Conservation (phyloP, 2,113 vertebrate genomes). For the Pteropus alecto region DNA sequence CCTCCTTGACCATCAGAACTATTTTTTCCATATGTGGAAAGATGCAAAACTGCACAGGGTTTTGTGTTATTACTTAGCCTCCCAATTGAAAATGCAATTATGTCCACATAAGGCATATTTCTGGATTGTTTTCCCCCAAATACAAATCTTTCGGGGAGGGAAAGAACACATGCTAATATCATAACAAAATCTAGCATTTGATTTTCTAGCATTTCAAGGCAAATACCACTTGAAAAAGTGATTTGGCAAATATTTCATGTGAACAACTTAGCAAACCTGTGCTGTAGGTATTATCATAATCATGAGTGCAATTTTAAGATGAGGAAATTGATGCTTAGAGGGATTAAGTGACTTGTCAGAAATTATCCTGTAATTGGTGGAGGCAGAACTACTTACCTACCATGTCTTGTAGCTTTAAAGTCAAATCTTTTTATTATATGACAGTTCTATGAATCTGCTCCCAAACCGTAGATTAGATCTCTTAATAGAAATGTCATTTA, state of each 20-base stretch:
- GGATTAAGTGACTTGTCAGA: conserved; percentile 46
- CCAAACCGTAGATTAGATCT: background rate
- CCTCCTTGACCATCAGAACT: background rate
- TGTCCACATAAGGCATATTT: background rate
- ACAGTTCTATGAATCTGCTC: background rate
- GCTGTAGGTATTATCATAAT: background rate
- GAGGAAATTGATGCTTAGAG: conserved; percentile 23
- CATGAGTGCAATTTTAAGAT: conserved; percentile 43
- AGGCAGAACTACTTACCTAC: background rate
- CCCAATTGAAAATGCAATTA: background rate
- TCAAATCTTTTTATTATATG: background rate
- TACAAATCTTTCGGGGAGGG: background rate
- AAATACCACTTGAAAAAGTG: background rate
- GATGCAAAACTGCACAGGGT: background rate
- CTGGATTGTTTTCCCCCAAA: background rate
- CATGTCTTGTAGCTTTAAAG: background rate
- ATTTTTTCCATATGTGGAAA: background rate
- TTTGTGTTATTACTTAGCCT: background rate
- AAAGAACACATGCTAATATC: background rate
- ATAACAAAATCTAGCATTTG: background rate
- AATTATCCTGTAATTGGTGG: conserved; percentile 31
- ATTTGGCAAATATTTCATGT: background rate
- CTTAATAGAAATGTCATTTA: background rate
- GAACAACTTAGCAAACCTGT: background rate
- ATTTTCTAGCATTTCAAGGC: background rate